phyloP scores from a whole-genome alignment of 1,140 invertebrate genomes.

The Philotrypesis tridentata region DNA sequence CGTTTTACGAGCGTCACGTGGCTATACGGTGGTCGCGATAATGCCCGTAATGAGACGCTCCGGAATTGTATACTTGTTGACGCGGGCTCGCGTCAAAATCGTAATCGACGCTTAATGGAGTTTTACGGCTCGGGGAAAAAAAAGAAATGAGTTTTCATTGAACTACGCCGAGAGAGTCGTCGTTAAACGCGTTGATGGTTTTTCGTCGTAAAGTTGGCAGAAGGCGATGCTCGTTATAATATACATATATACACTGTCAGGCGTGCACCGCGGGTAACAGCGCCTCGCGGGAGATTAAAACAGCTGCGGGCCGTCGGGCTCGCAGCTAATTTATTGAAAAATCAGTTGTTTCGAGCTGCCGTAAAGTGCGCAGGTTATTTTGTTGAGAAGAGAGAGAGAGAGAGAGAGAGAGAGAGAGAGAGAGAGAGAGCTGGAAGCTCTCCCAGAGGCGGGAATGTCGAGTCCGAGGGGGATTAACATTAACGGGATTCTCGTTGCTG shows the following conservation, averaged over 20 bases:
- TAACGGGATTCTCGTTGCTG: neutral
- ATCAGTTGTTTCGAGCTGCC: neutral
- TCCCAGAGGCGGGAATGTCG: neutral
- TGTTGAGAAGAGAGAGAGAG: neutral
- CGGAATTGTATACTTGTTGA: conserved; percentile 40
- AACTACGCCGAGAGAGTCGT: neutral
- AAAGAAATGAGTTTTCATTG: conserved; percentile 5
- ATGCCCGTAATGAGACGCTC: conserved; percentile 36
- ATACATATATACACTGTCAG: too few relatives aligned
- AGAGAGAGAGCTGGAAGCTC: too few relatives aligned
- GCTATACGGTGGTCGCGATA: conserved; percentile 41
- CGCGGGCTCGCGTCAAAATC: conserved; percentile 29
- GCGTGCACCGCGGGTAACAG: neutral
- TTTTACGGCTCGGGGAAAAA: neutral
- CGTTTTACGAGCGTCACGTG: conserved; percentile 43
- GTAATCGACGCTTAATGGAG: conserved; percentile 40
- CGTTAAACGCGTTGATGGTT: conserved; percentile 11
- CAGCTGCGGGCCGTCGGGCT: neutral
- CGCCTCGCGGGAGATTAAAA: neutral
- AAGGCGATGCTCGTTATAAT: neutral
- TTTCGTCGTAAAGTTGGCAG: neutral
- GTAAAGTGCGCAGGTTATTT: neutral
- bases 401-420: too few relatives aligned
- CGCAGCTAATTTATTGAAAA: conserved; percentile 28
- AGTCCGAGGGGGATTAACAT: neutral